These are phyloP conservation scores for Enchytraeus crypticus DNA, from an alignment of 2,888 invertebrate genomes.

Conservation along the genomic window DNA sequence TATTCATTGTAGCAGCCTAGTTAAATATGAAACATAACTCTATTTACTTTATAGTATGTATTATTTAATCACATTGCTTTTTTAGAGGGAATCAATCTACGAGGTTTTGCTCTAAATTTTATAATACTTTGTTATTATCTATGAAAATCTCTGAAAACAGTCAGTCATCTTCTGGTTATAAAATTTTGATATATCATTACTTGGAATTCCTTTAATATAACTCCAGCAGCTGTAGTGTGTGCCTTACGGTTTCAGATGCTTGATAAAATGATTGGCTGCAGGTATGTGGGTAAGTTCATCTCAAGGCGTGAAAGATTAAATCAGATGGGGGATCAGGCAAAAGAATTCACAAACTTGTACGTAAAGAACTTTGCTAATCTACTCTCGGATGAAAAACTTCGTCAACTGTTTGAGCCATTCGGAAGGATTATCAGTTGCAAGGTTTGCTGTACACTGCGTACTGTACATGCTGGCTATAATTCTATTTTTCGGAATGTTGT, in stretches of 20 bases:
- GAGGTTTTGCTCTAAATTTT: no score
- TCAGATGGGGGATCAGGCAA: constrained; percentile 92
- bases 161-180: not conserved
- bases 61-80: no score
- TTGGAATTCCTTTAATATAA: no score
- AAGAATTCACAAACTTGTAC: constrained; percentile 91
- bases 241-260: no score
- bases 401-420: constrained; percentile 83
- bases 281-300: constrained; percentile 80
- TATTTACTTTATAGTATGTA: no score
- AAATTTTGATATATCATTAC: no score
- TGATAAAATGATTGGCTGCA: constrained; percentile 21
- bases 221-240: no score
- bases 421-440: constrained; percentile 55
- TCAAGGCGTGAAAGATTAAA: constrained; percentile 95
- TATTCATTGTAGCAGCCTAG: no score
- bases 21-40: no score
- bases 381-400: constrained; percentile 77
- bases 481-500: not conserved
- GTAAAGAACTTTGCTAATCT: constrained; percentile 98
- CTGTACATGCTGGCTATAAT: not conserved
- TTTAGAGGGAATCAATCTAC: no score
- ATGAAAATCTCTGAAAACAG: no score
- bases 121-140: no score
- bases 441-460: constrained; percentile 26